Evolutionary conservation across 2,888 invertebrate species (phyloP).

Genomic region (Pterostichus madidus): DNA sequence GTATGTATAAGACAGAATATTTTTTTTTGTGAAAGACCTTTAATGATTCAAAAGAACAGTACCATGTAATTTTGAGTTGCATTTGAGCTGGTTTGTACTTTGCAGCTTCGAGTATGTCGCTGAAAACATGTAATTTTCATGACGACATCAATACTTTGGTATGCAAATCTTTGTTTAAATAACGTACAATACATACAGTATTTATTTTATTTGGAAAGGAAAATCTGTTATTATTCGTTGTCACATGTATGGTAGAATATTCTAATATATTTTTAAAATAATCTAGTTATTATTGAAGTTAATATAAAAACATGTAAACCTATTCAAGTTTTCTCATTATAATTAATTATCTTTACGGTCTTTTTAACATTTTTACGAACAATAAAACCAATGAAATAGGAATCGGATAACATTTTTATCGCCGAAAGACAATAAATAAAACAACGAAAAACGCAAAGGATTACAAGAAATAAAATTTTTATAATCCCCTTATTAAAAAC

Average conservation of each 20-base stretch:
- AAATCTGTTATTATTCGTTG: slow-evolving; percentile 21
- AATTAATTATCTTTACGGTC: slow-evolving; percentile 4
- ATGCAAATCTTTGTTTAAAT: slow-evolving; percentile 44
- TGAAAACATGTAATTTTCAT: slow-evolving; percentile 32
- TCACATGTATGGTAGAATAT: not conserved
- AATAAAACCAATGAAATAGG: slow-evolving; percentile 34
- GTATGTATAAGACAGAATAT: slow-evolving; percentile 6
- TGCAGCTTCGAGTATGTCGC: not conserved
- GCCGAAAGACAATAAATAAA: slow-evolving; percentile 31
- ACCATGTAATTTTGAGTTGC: slow-evolving; percentile 47
- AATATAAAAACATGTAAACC: not conserved
- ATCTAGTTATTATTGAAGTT: no score
- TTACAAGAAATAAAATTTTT: slow-evolving; percentile 45
- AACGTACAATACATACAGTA: slow-evolving; percentile 1
- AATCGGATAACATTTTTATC: slow-evolving; percentile 33
- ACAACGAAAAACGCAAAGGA: slow-evolving; percentile 36
- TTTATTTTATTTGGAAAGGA: not conserved
- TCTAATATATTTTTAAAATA: not conserved
- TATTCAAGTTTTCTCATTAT: slow-evolving; percentile 14
- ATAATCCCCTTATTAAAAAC: slow-evolving; percentile 43
- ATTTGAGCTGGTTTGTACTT: slow-evolving; percentile 4
- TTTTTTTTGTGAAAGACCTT: slow-evolving; percentile 53
- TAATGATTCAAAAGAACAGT: slow-evolving; percentile 50
- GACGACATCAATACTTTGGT: slow-evolving; percentile 42
- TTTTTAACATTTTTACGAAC: slow-evolving; percentile 14